Evolutionary conservation across 2,888 invertebrate species (phyloP).

Genomic region (Oligia fasciuncula): DNA sequence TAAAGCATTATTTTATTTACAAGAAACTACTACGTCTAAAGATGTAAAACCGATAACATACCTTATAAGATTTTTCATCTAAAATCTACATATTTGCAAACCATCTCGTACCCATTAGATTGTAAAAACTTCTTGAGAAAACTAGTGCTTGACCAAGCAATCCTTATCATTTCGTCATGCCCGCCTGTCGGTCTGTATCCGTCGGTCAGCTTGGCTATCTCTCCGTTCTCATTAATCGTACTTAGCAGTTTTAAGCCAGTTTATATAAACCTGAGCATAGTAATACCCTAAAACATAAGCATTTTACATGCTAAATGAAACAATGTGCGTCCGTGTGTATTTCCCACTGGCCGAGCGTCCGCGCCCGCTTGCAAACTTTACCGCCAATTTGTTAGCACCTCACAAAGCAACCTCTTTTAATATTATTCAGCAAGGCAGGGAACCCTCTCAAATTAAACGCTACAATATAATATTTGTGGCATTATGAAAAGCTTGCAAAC

Average conservation of each 20-base stretch:
- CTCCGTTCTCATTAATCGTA: background rate
- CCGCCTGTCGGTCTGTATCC: background rate
- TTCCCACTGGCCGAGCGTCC: conserved; percentile 48
- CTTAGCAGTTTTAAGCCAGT: background rate
- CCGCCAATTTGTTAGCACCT: conserved; percentile 85
- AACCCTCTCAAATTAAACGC: conserved; percentile 81
- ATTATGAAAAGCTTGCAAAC: conserved; percentile 66
- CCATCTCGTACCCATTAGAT: background rate
- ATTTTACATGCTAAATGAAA: background rate
- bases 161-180: background rate
- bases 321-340: conserved; percentile 35
- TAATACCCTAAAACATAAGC: background rate
- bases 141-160: background rate
- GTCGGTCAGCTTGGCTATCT: background rate
- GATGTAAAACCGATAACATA: background rate
- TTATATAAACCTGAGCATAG: background rate
- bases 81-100: background rate
- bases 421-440: conserved; percentile 76
- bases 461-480: conserved; percentile 75
- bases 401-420: conserved; percentile 84
- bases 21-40: background rate
- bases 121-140: background rate
- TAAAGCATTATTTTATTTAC: background rate
- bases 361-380: conserved; percentile 68
- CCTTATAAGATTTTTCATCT: background rate